These are phyloP conservation scores for Hydropsyche betteni DNA, from an alignment of 2,888 invertebrate species.

Conservation along the genomic window DNA sequence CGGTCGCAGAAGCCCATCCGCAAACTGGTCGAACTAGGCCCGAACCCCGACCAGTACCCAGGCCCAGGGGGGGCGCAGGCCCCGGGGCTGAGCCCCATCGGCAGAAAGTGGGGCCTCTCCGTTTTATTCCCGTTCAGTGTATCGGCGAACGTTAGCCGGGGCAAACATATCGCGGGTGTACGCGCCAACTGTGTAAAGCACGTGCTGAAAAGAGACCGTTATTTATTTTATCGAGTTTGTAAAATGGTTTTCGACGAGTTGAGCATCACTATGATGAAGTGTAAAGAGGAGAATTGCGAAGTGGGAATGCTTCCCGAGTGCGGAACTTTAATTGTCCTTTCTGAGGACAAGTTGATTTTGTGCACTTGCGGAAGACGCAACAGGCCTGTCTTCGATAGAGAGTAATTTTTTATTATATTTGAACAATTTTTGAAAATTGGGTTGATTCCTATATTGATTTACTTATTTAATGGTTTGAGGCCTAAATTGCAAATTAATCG, in stretches of 20 bases:
- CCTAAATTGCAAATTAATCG: too few relatives aligned
- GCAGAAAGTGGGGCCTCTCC: slow-evolving; percentile 56
- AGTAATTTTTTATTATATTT: slow-evolving; percentile 55
- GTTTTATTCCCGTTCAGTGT: slow-evolving; percentile 40
- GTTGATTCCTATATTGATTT: too few relatives aligned
- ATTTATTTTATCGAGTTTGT: not conserved
- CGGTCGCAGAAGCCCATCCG: slow-evolving; percentile 56
- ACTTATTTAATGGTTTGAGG: too few relatives aligned
- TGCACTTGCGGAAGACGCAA: slow-evolving; percentile 65
- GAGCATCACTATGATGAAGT: slow-evolving; percentile 67
- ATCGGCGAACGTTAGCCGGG: slow-evolving; percentile 36
- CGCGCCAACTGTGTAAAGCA: slow-evolving; percentile 57
- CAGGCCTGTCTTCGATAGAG: slow-evolving; percentile 65
- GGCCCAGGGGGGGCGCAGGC: slow-evolving; percentile 50
- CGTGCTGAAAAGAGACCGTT: not conserved
- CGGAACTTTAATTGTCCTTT: slow-evolving; percentile 65
- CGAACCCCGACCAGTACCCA: slow-evolving; percentile 30
- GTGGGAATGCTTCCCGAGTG: slow-evolving; percentile 66
- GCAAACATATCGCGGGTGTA: slow-evolving; percentile 49
- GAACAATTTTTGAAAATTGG: too few relatives aligned
- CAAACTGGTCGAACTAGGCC: slow-evolving; percentile 61
- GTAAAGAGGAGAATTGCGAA: slow-evolving; percentile 68
- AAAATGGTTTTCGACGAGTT: slow-evolving; percentile 61
- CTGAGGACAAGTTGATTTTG: slow-evolving; percentile 66
- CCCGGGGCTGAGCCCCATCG: slow-evolving; percentile 51